Evolutionary conservation across 2,888 invertebrate genomes (phyloP), one percentile per base, ranked within the genome.

Genomic region (Acanthosepion pharaonis): DNA sequence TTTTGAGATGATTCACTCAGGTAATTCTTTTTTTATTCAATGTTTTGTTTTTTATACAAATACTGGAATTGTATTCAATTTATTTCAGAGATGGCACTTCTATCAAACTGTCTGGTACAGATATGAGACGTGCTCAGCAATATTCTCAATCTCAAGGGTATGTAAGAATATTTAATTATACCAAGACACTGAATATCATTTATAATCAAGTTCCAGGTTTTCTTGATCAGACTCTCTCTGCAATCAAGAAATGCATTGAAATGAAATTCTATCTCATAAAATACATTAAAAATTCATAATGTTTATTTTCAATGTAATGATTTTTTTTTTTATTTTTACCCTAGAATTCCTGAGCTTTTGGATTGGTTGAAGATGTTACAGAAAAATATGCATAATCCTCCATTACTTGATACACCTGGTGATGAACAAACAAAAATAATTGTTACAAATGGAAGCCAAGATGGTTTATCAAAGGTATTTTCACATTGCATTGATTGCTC

Each of bases 91-190:
- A 97, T 96, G 97, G 97, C 6, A 95, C 96, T 33, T 94, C 94
- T 11, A 94, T 97, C 42, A 95, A 95, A 11, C 94, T 97, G 42
- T 96, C 96, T 78, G 95, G 96, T n/a, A 95, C 95, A 11, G 94
- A 95, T 55, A 97, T 98, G 95, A 98, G 98, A 0, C 98, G 98
- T 0, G 98, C 98, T 0, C 97, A 98, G 94, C 98, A 98, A 97
- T 98, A 98, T 96, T 98, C 98, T 95, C 98, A 98, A 0, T 98
- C 98, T 5, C 98, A 98, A 96, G 98, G 98, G 98, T 98, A 97
- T 64, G 78, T 94, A 59, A n/a, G 28, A 25, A 33, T 64, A 15
- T n/a, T 33, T 64, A 64, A 49, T 55, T 9, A 42, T n/a, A 64
- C 18, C n/a, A 78, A 78, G 23, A 55, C 20, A 55, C 18, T 55